These are phyloP conservation scores for Zosterops borbonicus DNA, from an alignment of 2,113 vertebrate species.

Conservation along the genomic window DNA sequence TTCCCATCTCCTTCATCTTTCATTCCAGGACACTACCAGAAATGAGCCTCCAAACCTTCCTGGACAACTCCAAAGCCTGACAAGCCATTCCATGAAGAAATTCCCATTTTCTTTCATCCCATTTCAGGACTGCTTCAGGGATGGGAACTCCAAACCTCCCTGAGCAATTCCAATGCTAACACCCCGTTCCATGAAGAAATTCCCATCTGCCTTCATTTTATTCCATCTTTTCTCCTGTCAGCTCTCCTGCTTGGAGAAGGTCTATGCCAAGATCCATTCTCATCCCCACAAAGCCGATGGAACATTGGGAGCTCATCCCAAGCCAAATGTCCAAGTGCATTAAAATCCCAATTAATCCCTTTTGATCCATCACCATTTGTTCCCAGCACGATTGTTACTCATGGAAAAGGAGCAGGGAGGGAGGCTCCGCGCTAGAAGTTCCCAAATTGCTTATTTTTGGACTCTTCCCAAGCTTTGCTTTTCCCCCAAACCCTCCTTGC, in stretches of 20 bases:
- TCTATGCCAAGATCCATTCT: background rate
- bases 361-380: background rate
- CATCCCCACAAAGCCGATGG: rapidly evolving
- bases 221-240: background rate
- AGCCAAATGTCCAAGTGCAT: background rate
- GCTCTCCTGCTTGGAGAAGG: background rate
- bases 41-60: background rate
- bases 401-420: background rate
- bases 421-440: background rate
- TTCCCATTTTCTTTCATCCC: background rate
- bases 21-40: background rate
- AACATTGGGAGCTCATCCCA: background rate
- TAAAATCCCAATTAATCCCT: constrained; percentile 12
- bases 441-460: constrained; percentile 1
- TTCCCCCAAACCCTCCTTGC: background rate
- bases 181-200: background rate
- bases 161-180: background rate
- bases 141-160: too few relatives aligned
- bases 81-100: background rate
- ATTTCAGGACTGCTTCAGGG: background rate
- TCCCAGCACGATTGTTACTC: background rate
- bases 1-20: background rate
- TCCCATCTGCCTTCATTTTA: background rate
- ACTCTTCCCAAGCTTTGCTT: background rate
- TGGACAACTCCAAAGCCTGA: background rate